These are phyloP conservation scores for Leucophora obtusa DNA, from an alignment of 2,888 invertebrate species.

Conservation along the genomic window DNA sequence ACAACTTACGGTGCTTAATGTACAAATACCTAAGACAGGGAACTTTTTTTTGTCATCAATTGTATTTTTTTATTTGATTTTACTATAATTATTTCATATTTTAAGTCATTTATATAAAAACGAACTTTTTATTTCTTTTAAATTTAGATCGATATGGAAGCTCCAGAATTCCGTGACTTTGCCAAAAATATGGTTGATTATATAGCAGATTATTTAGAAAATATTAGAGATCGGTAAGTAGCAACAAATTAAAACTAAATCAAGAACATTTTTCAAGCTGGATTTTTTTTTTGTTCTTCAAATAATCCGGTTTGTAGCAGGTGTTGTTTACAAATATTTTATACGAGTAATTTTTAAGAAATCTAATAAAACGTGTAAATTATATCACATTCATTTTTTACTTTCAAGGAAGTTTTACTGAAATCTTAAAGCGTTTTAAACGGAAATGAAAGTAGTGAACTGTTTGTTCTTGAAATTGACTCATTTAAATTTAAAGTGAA, in stretches of 20 bases:
- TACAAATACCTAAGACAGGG: no score
- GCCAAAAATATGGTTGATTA: constrained; percentile 97
- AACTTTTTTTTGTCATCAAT: no score
- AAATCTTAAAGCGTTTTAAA: constrained; percentile 2
- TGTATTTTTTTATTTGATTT: no score
- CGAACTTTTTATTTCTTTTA: neutral
- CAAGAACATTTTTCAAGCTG: no score
- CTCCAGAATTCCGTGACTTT: constrained; percentile 89
- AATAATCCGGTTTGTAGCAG: constrained; percentile 16
- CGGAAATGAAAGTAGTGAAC: constrained; percentile 45
- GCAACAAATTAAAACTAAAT: neutral
- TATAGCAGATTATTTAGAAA: constrained; percentile 95
- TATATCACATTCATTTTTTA: neutral
- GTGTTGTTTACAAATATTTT: constrained; percentile 10
- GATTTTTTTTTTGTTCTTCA: no score
- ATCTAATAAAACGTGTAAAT: neutral
- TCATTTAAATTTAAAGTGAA: neutral
- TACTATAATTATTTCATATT: no score
- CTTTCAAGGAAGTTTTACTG: neutral
- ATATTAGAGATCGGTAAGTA: constrained; percentile 91
- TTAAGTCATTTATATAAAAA: neutral
- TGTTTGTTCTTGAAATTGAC: constrained; percentile 18
- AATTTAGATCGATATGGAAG: constrained; percentile 84
- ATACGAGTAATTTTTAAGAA: neutral
- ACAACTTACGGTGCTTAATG: no score